phyloP scores from a whole-genome alignment of 2,797 vertebrate genomes.

The Merluccius polli region DNA sequence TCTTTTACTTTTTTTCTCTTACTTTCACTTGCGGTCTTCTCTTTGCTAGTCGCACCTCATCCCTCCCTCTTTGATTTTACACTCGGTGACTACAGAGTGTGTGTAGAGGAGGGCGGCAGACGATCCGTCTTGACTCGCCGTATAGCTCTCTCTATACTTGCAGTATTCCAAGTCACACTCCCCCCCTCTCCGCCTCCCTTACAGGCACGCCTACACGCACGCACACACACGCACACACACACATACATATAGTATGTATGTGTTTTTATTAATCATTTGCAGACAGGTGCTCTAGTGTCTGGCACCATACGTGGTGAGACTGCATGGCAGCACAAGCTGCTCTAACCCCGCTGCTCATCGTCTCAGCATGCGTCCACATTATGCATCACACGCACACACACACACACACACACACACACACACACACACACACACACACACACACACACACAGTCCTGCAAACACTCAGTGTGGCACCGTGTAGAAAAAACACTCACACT shows the following conservation, averaged over 20 bases:
- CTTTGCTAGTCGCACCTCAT: neutral
- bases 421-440: neutral
- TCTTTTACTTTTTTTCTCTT: neutral
- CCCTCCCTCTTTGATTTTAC: neutral
- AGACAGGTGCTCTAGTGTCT: neutral
- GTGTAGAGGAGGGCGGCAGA: neutral
- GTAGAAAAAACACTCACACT: neutral
- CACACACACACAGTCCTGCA: constrained; percentile 1
- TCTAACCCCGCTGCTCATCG: neutral
- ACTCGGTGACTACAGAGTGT: neutral
- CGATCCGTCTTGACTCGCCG: neutral
- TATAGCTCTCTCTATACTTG: neutral
- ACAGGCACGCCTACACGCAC: neutral
- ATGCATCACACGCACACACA: neutral
- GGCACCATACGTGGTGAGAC: neutral
- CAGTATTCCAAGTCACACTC: neutral
- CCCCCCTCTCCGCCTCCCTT: neutral
- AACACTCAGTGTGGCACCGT: neutral
- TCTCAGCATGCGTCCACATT: neutral
- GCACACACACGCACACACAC: neutral
- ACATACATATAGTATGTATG: neutral
- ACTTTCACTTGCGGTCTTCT: neutral
- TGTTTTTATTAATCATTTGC: neutral
- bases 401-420: neutral
- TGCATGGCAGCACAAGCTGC: neutral